Conservation (phyloP, 2,113 vertebrate species). For the Lycocorax pyrrhopterus region DNA sequence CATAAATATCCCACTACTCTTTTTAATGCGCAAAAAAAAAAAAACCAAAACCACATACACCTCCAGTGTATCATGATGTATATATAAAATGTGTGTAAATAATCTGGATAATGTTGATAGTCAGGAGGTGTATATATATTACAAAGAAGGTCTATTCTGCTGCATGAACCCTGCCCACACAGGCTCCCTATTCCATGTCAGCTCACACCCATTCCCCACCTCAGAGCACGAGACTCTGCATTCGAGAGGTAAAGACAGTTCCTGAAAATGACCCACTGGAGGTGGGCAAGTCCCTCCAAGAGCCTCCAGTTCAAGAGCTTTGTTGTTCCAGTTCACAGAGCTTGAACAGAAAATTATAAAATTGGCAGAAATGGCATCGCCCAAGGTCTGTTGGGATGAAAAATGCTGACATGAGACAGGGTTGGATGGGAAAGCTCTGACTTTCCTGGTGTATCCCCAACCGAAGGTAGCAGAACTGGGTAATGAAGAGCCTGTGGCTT, state of each 20-base stretch:
- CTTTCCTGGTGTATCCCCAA: background rate
- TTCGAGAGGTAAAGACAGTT: background rate
- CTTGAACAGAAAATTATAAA: background rate
- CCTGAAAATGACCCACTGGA: background rate
- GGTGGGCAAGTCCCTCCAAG: background rate
- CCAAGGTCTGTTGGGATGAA: background rate
- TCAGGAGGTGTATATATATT: too few species aligned
- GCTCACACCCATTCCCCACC: background rate
- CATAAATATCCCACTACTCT: background rate
- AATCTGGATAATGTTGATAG: background rate
- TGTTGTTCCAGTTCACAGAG: background rate
- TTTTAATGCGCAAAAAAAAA: background rate
- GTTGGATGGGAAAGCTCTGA: background rate
- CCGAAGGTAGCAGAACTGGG: background rate
- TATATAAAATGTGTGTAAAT: background rate
- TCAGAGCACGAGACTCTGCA: background rate
- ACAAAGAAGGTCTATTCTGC: background rate
- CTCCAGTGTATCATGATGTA: background rate
- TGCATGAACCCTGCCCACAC: background rate
- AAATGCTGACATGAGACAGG: background rate
- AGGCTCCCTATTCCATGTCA: accelerated
- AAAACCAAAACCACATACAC: too few species aligned
- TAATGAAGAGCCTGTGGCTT: background rate
- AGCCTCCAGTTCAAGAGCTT: background rate
- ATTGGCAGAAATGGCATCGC: background rate